These are phyloP conservation scores for Falco rusticolus DNA, from an alignment of 2,797 vertebrate genomes.

Conservation along the genomic window DNA sequence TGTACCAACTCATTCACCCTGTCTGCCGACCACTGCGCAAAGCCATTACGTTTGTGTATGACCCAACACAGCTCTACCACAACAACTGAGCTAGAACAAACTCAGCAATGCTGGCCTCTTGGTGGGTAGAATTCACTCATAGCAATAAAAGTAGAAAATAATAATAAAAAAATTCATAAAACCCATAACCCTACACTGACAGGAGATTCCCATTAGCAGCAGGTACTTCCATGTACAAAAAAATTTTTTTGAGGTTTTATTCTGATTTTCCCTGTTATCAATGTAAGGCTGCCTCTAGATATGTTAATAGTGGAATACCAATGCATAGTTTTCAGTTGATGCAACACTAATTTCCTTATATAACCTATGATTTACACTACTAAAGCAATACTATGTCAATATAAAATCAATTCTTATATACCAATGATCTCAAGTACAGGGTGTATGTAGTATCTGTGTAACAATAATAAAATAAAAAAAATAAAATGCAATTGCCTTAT, in stretches of 20 bases:
- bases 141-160: not conserved
- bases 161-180: not conserved
- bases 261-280: not conserved
- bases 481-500: not conserved
- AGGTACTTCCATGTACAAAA: not conserved
- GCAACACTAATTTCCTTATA: not conserved
- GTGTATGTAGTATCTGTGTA: fast-evolving
- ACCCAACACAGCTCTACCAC: fast-evolving
- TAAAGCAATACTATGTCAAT: not conserved
- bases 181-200: fast-evolving
- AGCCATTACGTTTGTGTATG: not conserved
- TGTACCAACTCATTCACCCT: not conserved
- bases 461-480: not conserved
- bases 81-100: not conserved
- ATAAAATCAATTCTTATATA: not conserved
- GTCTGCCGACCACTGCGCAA: not conserved
- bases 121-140: not conserved
- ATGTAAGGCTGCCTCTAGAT: not conserved
- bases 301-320: not conserved
- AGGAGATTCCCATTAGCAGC: not conserved
- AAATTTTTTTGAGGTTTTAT: not conserved
- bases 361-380: not conserved
- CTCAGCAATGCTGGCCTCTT: not conserved
- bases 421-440: not conserved
- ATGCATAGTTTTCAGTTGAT: not conserved